These are phyloP conservation scores for Dinothrombium tinctorium DNA, from an alignment of 1,140 invertebrate genomes.

Conservation along the genomic window DNA sequence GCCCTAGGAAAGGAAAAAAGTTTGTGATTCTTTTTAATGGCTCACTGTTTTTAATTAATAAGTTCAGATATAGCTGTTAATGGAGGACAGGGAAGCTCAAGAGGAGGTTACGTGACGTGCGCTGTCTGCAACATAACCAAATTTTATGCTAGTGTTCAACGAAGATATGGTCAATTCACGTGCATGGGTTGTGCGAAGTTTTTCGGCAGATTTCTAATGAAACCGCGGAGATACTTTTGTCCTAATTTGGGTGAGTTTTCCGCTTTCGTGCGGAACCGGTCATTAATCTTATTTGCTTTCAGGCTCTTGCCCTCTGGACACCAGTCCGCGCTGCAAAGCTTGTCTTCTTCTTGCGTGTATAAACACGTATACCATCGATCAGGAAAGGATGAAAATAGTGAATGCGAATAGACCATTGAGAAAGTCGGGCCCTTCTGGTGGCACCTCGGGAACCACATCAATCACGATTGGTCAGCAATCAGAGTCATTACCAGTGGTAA, in stretches of 20 bases:
- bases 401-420: not conserved
- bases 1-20: too few relatives aligned
- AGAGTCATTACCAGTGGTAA: too few relatives aligned
- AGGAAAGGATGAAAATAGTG: constrained; percentile 5
- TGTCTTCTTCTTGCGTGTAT: constrained; percentile 10
- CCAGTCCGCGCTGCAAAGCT: constrained; percentile 9
- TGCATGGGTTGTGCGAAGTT: constrained; percentile 13
- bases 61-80: too few relatives aligned
- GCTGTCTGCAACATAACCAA: constrained; percentile 31
- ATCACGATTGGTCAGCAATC: too few relatives aligned
- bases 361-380: constrained; percentile 10
- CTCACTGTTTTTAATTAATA: too few relatives aligned
- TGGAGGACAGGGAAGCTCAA: too few relatives aligned
- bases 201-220: constrained; percentile 10
- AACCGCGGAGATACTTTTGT: constrained; percentile 9
- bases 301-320: constrained; percentile 8
- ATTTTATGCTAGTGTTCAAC: constrained; percentile 30
- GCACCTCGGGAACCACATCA: too few relatives aligned
- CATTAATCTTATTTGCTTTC: not conserved
- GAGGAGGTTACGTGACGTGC: constrained; percentile 6
- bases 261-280: not conserved
- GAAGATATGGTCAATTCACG: constrained; percentile 28
- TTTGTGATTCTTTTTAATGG: too few relatives aligned
- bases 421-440: not conserved
- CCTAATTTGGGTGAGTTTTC: constrained; percentile 2